Conservation (phyloP, 2,113 vertebrate species). For the Elephas maximus region DNA sequence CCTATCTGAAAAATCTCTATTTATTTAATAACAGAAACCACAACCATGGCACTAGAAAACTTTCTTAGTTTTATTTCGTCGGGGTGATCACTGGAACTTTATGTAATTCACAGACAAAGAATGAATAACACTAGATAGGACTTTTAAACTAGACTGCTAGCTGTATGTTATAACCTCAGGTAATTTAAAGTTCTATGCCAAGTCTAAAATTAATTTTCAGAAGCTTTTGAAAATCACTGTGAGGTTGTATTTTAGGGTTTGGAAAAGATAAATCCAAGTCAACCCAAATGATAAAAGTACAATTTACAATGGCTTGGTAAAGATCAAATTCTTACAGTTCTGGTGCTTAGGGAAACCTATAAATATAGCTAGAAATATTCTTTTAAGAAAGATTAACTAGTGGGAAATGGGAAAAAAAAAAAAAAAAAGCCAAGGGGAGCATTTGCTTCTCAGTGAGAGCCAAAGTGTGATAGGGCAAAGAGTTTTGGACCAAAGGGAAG, state of each 20-base stretch:
- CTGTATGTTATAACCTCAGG: neutral
- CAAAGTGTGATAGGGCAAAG: neutral
- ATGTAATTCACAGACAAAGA: conserved; percentile 27
- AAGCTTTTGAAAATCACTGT: conserved; percentile 22
- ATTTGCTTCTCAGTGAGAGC: neutral
- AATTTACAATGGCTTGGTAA: conserved; percentile 35
- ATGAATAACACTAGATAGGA: neutral
- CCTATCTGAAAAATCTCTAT: neutral
- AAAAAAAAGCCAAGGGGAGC: neutral
- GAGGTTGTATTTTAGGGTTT: conserved; percentile 47
- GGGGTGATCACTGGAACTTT: neutral
- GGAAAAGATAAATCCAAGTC: conserved; percentile 46
- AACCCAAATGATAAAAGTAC: conserved; percentile 43
- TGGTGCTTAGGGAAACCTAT: neutral
- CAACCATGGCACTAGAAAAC: neutral
- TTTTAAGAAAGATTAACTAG: neutral
- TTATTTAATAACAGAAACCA: conserved; percentile 12
- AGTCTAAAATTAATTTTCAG: conserved; percentile 48
- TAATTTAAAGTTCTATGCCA: neutral
- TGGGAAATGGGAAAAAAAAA: neutral
- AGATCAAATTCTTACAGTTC: conserved; percentile 55
- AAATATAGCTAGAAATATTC: conserved; percentile 9
- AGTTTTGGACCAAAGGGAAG: neutral
- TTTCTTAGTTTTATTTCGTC: neutral
- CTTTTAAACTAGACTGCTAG: neutral